Base-by-base conservation (phyloP, 1,140 invertebrate genomes). In the Yoshiicerus persimilis region DNA sequence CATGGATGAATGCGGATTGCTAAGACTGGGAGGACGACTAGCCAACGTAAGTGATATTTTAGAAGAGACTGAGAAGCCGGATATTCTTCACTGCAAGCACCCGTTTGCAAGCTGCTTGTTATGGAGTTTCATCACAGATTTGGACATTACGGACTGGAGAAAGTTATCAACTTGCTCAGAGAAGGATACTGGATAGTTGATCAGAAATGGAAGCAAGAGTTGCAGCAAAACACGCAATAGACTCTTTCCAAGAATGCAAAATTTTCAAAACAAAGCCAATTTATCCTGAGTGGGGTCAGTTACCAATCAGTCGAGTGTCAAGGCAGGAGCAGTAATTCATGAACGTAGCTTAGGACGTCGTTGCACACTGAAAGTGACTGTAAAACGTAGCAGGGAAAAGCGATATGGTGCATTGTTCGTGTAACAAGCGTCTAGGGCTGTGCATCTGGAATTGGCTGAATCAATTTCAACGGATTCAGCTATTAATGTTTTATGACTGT, bases 361-460 rank as follows among this genome's bases (percentile, higher is more conserved):
- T 83, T 66, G 90, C 89, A 4, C 89, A n/a, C 32, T 90, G 23
- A 32, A 64, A 39, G 86, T 90, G 0, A 66, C 85, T 16, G 39
- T 88, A 3, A 32, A 62, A 56, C 39, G 87, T 8, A 13, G 86
- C 16, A 66, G 27, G n/a, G 66, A 85, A 83, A 91, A 91, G 56
- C 39, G 89, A 20, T 91, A 88, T 25, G 86, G 90, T 9, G 84
- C 75, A 13, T 23, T 91, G 20, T 91, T 91, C 32, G 91, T 88
- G 8, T 90, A 90, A 47, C 20, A 87, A 0, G 56, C 87, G 0
- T 91, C 88, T 25, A 32, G 91, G 83, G 91, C 91, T 2, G 87
- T 92, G 4, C 91, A 92, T 80, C 34, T 92, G 30, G 92, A 92
- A 87, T 27, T 91, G 27, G 86, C 89, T 0, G 41, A 83, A 11